Base-by-base conservation (phyloP, 2,797 vertebrate species). In the Heliangelus exortis region DNA sequence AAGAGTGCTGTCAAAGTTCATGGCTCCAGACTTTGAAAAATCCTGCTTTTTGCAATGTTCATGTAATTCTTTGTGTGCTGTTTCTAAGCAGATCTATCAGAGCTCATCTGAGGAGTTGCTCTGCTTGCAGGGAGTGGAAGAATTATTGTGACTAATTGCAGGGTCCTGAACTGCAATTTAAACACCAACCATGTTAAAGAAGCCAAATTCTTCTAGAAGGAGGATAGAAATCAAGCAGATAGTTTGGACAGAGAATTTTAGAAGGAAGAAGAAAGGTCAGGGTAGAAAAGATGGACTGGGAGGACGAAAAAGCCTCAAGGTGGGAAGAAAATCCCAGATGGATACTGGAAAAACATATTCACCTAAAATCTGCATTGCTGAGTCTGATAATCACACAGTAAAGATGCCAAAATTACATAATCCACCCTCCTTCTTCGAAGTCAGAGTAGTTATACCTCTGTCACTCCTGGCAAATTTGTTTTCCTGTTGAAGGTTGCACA, bases 21-120 rank as follows among this genome's bases (percentile, higher is more conserved):
- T 25, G 66, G 68, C 67, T 74, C 20, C 77, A 69, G 34, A 76
- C 73, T 20, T 76, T 63, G 89, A 81, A 95, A 92, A 91, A 85
- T 51, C 87, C 69, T 92, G 54, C 69, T 96, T 71, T 90, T 91
- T 88, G 79, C 84, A 95, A 95, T 92, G 93, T 93, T 96, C 90
- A 92, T 34, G 12, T 73, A 77, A 87, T 94, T 84, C 67, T 75
- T 85, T 34, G 12, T 62, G 41, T 69, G 67, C 84, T 75, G 86
- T 73, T 93, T 94, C 89, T 63, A 62, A 94, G 91, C 66, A 91
- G 92, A 84, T 78, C 78, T 75, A 86, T 77, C 1, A 3, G 68
- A 79, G 33, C 77, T 93, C 2, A 2, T 89, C 58, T 48, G 29
- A 43, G 76, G 77, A 66, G 78, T 89, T 48, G 4, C 67, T 76